Percentiles rank a stretch among this genome's conserved stretches.
These are phyloP conservation scores for Chaetodon auriga DNA, from an alignment of 2,113 vertebrate species.

Conservation along the genomic window DNA sequence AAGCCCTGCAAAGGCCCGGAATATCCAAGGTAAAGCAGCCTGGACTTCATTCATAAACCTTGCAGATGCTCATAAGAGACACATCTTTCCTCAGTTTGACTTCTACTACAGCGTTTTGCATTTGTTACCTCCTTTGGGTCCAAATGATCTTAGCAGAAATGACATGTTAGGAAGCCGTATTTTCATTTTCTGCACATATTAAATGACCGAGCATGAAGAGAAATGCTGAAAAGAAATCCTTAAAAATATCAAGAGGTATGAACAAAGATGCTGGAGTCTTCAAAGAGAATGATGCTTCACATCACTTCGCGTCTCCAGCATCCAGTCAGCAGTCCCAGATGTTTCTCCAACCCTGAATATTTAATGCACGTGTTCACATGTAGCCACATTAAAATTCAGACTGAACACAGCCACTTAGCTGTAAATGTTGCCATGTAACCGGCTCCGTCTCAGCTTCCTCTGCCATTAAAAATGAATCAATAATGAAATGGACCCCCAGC, in stretches of 20 bases:
- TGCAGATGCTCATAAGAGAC: conserved; percentile 2
- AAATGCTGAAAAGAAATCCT: conserved; percentile 4
- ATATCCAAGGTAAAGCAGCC: conserved; percentile 92
- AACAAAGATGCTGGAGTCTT: conserved; percentile 33
- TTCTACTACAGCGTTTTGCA: neutral
- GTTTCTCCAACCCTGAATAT: conserved; percentile 70
- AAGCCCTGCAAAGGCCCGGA: conserved; percentile 99
- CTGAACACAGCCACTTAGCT: conserved; percentile 68
- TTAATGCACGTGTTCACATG: conserved; percentile 76
- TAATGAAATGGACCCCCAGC: conserved; percentile 74
- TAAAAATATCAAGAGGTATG: neutral
- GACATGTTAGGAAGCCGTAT: conserved; percentile 1
- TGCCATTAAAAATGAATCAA: conserved; percentile 82
- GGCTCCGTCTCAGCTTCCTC: conserved; percentile 59
- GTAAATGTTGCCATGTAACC: conserved; percentile 72
- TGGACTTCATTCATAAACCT: neutral
- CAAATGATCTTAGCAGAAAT: neutral
- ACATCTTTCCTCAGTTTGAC: neutral
- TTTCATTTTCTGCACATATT: neutral
- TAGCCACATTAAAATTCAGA: conserved; percentile 75
- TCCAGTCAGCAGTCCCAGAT: conserved; percentile 54
- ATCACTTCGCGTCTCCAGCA: conserved; percentile 36
- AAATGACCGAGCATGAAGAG: conserved; percentile 15
- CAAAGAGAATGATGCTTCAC: conserved; percentile 51
- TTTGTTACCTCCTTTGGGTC: conserved; percentile 15